Percentiles rank a stretch among this genome's conserved stretches.
Evolutionary conservation across 2,113 vertebrate genomes (phyloP).

Genomic region (Helogale parvula): DNA sequence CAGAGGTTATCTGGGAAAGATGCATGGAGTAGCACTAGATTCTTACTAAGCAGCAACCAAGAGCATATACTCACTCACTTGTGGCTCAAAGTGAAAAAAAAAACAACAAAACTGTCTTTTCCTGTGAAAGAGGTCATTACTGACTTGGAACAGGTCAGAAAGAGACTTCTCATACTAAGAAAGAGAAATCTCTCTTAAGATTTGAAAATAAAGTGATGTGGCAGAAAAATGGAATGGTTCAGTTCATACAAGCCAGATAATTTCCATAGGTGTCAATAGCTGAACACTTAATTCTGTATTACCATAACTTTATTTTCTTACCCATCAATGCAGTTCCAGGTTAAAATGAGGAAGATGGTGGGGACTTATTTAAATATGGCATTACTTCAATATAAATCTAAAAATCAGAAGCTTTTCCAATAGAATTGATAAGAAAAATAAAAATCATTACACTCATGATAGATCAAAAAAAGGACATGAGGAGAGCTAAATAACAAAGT

Average conservation of each 20-base stretch:
- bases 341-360: conserved; percentile 6
- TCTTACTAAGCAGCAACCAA: neutral
- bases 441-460: neutral
- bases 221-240: neutral
- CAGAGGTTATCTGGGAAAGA: neutral
- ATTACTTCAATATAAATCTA: conserved; percentile 36
- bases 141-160: conserved; percentile 5
- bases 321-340: neutral
- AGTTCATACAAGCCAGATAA: neutral
- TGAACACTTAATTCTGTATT: neutral
- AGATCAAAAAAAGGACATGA: neutral
- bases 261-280: neutral
- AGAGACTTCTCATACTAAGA: neutral
- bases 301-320: conserved; percentile 46
- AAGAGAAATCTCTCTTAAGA: neutral
- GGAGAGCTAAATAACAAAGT: neutral
- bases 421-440: conserved; percentile 34
- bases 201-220: neutral
- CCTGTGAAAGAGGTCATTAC: neutral
- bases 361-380: neutral
- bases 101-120: neutral
- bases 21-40: neutral
- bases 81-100: neutral
- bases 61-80: neutral
- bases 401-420: conserved; percentile 13